phyloP scores from a whole-genome alignment of 1,140 invertebrate genomes.

The Marisa cornuarietis region DNA sequence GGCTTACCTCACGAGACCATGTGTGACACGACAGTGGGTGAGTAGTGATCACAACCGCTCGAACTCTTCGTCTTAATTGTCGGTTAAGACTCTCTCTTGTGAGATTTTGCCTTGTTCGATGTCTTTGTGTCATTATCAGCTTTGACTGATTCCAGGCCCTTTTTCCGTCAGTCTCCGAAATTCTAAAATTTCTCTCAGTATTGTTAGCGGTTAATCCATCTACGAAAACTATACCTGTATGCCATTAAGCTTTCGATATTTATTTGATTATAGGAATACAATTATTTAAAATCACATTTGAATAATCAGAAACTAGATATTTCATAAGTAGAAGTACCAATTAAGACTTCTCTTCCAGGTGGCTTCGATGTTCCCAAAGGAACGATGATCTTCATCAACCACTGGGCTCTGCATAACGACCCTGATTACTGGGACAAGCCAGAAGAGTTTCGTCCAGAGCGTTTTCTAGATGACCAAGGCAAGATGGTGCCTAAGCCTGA shows the following conservation, averaged over 20 bases:
- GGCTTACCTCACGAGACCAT: conserved; percentile 29
- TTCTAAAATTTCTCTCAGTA: too few relatives aligned
- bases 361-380: conserved; percentile 75
- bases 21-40: conserved; percentile 31
- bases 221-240: too few relatives aligned
- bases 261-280: neutral
- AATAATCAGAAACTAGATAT: neutral
- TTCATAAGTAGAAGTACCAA: neutral
- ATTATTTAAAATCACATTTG: neutral
- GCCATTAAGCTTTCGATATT: too few relatives aligned
- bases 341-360: conserved; percentile 22
- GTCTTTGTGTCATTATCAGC: too few relatives aligned
- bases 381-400: conserved; percentile 85
- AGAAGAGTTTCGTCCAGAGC: conserved; percentile 78
- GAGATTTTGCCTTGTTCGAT: too few relatives aligned
- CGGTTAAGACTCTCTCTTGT: too few relatives aligned
- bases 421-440: conserved; percentile 77
- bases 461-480: conserved; percentile 54
- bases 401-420: conserved; percentile 79
- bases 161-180: too few relatives aligned
- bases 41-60: neutral
- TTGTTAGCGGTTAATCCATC: too few relatives aligned
- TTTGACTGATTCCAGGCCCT: too few relatives aligned
- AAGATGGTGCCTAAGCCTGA: conserved; percentile 35
- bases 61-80: too few relatives aligned